Evolutionary conservation across 1,140 invertebrate genomes (phyloP).

Genomic region (Oryctes rhinoceros): DNA sequence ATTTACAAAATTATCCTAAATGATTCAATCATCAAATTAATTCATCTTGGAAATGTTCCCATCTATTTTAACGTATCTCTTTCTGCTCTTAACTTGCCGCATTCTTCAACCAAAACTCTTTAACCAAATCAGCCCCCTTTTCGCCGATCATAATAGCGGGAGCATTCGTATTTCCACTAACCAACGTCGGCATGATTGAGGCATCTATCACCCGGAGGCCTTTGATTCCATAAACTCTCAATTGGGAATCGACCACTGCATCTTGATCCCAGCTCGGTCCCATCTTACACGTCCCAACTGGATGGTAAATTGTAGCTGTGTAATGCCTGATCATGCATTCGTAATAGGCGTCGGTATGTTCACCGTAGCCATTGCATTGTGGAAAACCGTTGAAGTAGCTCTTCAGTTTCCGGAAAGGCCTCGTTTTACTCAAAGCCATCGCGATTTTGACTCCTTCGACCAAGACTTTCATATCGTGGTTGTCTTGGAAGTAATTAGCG

Average conservation of each 20-base stretch:
- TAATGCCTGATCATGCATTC: constrained; percentile 86
- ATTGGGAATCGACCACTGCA: constrained; percentile 87
- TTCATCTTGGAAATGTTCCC: too few relatives aligned
- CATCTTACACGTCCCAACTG: constrained; percentile 93
- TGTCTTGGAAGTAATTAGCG: constrained; percentile 88
- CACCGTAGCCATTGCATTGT: too few relatives aligned
- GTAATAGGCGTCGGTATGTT: constrained; percentile 79
- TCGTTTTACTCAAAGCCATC: constrained; percentile 76
- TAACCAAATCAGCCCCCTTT: constrained; percentile 84
- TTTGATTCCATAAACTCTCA: constrained; percentile 80
- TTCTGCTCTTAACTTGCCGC: neutral
- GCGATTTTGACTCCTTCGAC: constrained; percentile 86
- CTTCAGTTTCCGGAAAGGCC: constrained; percentile 74
- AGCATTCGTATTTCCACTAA: constrained; percentile 86
- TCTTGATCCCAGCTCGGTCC: constrained; percentile 83
- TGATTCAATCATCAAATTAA: neutral
- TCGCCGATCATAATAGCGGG: constrained; percentile 87
- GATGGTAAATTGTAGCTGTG: constrained; percentile 85
- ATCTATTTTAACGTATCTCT: too few relatives aligned
- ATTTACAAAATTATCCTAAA: neutral
- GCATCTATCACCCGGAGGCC: constrained; percentile 86
- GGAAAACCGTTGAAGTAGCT: constrained; percentile 75
- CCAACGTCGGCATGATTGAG: constrained; percentile 84
- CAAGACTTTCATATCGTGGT: constrained; percentile 79
- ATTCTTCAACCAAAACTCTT: constrained; percentile 77